Evolutionary conservation across 2,888 invertebrate genomes (phyloP).

Genomic region (Tenthredo mesomela): DNA sequence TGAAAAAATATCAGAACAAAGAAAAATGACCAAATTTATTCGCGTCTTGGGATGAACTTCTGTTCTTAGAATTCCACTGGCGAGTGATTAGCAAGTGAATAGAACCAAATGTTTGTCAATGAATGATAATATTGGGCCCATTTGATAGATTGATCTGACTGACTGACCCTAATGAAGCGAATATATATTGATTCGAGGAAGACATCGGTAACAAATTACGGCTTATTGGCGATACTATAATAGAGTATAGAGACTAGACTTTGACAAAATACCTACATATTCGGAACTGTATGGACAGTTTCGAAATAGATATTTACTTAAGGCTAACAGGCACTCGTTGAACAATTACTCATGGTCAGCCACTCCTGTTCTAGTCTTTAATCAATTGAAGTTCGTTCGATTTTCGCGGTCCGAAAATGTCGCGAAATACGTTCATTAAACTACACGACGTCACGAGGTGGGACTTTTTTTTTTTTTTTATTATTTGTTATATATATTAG

Average conservation of each 20-base stretch:
- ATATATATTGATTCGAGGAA: constrained; percentile 5
- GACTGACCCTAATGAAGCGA: neutral
- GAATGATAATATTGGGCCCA: neutral
- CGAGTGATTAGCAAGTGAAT: neutral
- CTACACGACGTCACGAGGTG: neutral
- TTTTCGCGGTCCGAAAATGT: neutral
- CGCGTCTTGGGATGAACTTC: neutral
- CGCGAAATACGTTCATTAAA: neutral
- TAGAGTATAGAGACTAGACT: neutral
- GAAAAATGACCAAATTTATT: neutral
- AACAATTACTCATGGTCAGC: constrained; percentile 13
- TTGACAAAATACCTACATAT: neutral
- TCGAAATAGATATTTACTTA: neutral
- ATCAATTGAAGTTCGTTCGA: constrained; percentile 12
- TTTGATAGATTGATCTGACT: neutral
- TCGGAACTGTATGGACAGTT: neutral
- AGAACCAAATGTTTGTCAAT: neutral
- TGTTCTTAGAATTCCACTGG: neutral
- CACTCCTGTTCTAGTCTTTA: neutral
- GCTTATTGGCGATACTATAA: neutral
- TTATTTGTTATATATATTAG: neutral
- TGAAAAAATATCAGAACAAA: neutral
- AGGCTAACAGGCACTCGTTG: neutral
- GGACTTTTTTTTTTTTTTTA: neutral
- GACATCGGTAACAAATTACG: constrained; percentile 3